These are phyloP conservation scores for Ecliptopera silaceata DNA, from an alignment of 2,888 invertebrate genomes.

Conservation along the genomic window DNA sequence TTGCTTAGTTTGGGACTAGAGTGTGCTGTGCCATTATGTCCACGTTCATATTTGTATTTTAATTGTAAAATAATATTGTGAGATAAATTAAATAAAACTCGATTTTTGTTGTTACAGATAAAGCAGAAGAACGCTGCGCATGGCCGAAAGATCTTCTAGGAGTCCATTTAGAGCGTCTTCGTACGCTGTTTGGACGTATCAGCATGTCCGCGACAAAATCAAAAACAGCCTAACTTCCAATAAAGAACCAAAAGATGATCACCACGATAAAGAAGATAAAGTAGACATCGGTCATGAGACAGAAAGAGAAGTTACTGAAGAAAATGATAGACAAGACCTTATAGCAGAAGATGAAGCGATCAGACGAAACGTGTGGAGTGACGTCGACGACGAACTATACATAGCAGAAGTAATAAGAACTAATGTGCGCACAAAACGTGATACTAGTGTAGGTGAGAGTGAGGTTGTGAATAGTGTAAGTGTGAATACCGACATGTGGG, in stretches of 20 bases:
- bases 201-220: constrained; percentile 36
- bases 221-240: constrained; percentile 26
- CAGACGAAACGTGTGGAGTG: constrained; percentile 76
- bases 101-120: constrained; percentile 67
- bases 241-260: constrained; percentile 40
- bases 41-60: no score
- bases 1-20: no score
- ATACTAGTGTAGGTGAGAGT: constrained; percentile 77
- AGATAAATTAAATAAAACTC: neutral
- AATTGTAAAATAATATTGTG: no score
- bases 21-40: no score
- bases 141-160: constrained; percentile 71
- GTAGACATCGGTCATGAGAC: constrained; percentile 18
- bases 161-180: constrained; percentile 75
- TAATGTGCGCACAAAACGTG: constrained; percentile 78
- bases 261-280: constrained; percentile 37
- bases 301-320: constrained; percentile 38
- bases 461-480: constrained; percentile 83
- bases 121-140: constrained; percentile 70
- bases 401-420: constrained; percentile 76
- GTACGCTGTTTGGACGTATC: constrained; percentile 72
- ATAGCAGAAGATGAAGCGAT: constrained; percentile 72
- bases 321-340: constrained; percentile 45
- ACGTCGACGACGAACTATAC: constrained; percentile 78
- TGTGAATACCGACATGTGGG: constrained; percentile 87